These are phyloP conservation scores for Thymelicus lineola DNA, from an alignment of 2,888 invertebrate genomes.

Conservation along the genomic window DNA sequence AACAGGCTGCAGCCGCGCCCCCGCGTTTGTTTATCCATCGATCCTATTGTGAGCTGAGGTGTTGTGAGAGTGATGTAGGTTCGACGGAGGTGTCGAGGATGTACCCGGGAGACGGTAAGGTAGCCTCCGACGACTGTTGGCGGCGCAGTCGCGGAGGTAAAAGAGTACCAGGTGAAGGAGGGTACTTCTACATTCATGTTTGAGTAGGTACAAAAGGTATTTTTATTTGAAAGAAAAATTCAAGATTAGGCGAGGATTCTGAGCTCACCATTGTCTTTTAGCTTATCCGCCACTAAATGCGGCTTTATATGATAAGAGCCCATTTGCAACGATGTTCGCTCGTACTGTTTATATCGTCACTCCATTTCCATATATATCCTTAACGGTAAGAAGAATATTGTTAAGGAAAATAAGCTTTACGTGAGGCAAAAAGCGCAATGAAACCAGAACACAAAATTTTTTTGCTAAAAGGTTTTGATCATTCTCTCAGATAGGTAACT, in stretches of 20 bases:
- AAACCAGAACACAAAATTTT: conserved; percentile 10
- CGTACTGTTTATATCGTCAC: conserved; percentile 28
- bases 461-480: conserved; percentile 32
- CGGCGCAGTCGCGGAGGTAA: conserved; percentile 18
- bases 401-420: conserved; percentile 5
- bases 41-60: conserved; percentile 59
- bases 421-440: conserved; percentile 17
- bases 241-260: not conserved
- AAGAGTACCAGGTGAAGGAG: conserved; percentile 18
- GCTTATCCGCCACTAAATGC: conserved; percentile 1
- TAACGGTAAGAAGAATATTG: conserved; percentile 3
- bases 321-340: conserved; percentile 11
- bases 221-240: not conserved
- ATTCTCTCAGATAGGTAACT: conserved; percentile 8
- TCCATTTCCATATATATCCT: conserved; percentile 20
- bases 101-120: conserved; percentile 31
- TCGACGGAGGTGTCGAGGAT: conserved; percentile 14
- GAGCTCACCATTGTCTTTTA: conserved; percentile 3
- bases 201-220: not conserved
- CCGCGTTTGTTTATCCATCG: conserved; percentile 52
- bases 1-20: conserved; percentile 75
- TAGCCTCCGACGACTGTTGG: conserved; percentile 22
- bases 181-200: conserved; percentile 1
- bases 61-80: conserved; percentile 68
- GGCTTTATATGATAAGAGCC: conserved; percentile 16